Conservation (phyloP, 1,140 invertebrate genomes). For the Polypedilum pembai region DNA sequence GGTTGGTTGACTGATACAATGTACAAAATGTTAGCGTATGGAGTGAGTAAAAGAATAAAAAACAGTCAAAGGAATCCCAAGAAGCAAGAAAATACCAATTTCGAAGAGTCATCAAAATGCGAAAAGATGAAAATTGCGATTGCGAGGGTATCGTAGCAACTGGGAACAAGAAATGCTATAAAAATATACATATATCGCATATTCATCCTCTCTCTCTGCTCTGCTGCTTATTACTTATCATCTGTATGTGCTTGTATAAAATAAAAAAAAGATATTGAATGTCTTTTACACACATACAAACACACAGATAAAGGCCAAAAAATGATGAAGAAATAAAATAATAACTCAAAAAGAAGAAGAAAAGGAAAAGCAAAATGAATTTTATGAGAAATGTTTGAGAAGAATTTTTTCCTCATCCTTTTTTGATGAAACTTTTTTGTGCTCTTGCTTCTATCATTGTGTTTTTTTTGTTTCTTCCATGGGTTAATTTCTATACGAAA, state of each 20-base stretch:
- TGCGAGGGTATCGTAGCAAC: background rate
- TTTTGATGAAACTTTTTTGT: background rate
- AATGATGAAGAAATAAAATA: slow-evolving; percentile 13
- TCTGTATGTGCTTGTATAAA: too few relatives aligned
- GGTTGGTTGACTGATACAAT: too few relatives aligned
- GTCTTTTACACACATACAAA: background rate
- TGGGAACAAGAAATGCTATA: background rate
- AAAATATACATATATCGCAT: slow-evolving; percentile 15
- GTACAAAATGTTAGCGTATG: too few relatives aligned
- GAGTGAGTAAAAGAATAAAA: too few relatives aligned
- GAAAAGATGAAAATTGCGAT: slow-evolving; percentile 17
- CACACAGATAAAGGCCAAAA: background rate
- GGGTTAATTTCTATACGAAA: slow-evolving; percentile 13
- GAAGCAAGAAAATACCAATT: slow-evolving; percentile 12
- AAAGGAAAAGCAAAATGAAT: background rate
- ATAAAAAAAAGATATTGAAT: background rate
- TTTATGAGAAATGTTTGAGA: slow-evolving; percentile 5
- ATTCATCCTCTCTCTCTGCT: background rate
- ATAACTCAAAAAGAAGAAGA: background rate
- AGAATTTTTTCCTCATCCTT: background rate
- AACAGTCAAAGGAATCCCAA: background rate
- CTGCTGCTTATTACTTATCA: background rate
- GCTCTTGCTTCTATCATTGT: background rate
- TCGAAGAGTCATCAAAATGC: slow-evolving; percentile 16
- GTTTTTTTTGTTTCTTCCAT: background rate